Base-by-base conservation (phyloP, 2,888 invertebrate genomes). In the Agrilus mali region DNA sequence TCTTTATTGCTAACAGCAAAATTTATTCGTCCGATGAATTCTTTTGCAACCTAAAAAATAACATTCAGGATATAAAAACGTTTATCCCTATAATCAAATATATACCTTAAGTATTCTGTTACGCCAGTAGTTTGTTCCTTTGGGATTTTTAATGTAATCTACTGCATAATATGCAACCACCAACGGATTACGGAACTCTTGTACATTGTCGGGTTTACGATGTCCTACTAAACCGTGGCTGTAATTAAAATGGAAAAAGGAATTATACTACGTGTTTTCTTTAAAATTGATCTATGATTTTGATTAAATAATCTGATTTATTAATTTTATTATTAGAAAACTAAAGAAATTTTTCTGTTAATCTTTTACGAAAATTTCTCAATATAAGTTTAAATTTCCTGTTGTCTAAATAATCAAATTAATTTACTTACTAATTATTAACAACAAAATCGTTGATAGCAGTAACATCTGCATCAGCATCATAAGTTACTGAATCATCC, bases 41-140 rank as follows among this genome's bases (percentile, higher is more conserved):
- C 76, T 62, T 87, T 78, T 47, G 85, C 87, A 10, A 88, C 83
- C 74, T 74, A 55, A 1, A 38, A 44, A 37, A 31, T 20, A 36
- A 46, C 22, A 32, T 40, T 35, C 20, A 41, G 41, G n/a, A 45
- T 33, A 44, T 12, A 17, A 12, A 16, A 40, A 2, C 17, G 34
- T 17, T 27, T 3, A 31, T 32, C n/a, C 33, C 33, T 15, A 36
- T 47, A 6, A 39, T 36, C 3, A 36, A 33, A 3, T 10, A 33
- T 15, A 31, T 57, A 78, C 80, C 72, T 96, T 96, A 56, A 96
- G 77, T 40, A 96, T 82, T 53, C 96, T 81, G 71, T 96, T 96
- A 58, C 95, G 84, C 96, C 97, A 98, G 74, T 98, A 98, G 72
- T 98, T 96, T 41, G 96, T 95, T 39, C 93, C 97, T 70, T 99